These are phyloP conservation scores for Chaenodraco wilsoni DNA, from an alignment of 2,797 vertebrate genomes.

Conservation along the genomic window DNA sequence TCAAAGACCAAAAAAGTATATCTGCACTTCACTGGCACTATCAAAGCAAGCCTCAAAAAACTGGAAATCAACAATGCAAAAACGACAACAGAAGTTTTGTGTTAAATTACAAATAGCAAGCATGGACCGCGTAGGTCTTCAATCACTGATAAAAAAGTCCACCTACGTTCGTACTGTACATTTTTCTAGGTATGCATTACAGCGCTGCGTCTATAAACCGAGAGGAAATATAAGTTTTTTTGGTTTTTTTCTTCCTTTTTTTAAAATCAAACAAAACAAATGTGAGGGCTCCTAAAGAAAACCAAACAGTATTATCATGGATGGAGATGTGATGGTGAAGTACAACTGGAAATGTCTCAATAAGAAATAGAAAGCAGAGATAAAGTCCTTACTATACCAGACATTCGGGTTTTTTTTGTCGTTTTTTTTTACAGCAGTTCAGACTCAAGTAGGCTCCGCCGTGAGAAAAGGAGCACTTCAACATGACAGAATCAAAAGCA, in stretches of 20 bases:
- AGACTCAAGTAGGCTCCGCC: slow-evolving; percentile 82
- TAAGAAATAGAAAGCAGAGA: slow-evolving; percentile 76
- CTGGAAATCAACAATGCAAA: slow-evolving; percentile 60
- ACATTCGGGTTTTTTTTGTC: slow-evolving; percentile 62
- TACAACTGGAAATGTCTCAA: slow-evolving; percentile 69
- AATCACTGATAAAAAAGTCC: slow-evolving; percentile 76
- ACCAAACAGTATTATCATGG: slow-evolving; percentile 67
- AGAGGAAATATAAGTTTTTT: slow-evolving; percentile 60
- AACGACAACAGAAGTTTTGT: slow-evolving; percentile 50
- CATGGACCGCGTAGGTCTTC: slow-evolving; percentile 75
- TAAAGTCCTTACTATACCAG: slow-evolving; percentile 81
- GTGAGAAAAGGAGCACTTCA: slow-evolving; percentile 77
- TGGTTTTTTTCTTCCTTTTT: slow-evolving; percentile 17
- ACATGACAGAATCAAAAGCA: slow-evolving; percentile 80
- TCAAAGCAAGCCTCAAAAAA: slow-evolving; percentile 75
- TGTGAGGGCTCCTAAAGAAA: slow-evolving; percentile 74
- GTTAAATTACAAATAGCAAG: slow-evolving; percentile 80
- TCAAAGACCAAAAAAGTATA: slow-evolving; percentile 68
- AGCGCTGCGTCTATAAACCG: slow-evolving; percentile 78
- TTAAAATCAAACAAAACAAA: slow-evolving; percentile 53
- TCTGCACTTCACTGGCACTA: slow-evolving; percentile 81
- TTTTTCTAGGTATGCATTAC: slow-evolving; percentile 81
- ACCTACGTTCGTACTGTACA: slow-evolving; percentile 81
- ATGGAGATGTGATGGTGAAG: slow-evolving; percentile 74
- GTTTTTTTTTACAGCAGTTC: slow-evolving; percentile 83